A percentile compares a stretch with the other conserved stretches of the same genome.
Evolutionary conservation across 1,140 invertebrate species (phyloP).

Genomic region (Acromyrmex charruanus): DNA sequence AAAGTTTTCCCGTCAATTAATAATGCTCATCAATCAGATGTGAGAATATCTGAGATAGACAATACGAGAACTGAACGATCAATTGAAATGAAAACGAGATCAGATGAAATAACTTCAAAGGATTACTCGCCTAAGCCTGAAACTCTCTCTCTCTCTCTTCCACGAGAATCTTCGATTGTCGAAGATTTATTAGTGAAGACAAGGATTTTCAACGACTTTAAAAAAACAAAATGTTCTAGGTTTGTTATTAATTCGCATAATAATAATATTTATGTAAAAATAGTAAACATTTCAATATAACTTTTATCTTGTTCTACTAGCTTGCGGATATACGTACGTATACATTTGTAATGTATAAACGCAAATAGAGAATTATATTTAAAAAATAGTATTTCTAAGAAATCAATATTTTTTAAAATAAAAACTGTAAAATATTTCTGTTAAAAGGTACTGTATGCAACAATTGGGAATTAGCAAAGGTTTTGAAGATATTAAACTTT

Average conservation of each 20-base stretch:
- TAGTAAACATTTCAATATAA: not conserved
- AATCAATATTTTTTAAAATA: conserved; percentile 1
- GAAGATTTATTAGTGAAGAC: not conserved
- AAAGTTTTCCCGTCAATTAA: conserved; percentile 8
- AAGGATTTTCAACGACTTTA: not conserved
- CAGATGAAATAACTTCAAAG: not conserved
- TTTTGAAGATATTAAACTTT: conserved; percentile 53
- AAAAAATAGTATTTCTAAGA: not conserved
- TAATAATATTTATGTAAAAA: not conserved
- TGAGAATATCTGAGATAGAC: not conserved
- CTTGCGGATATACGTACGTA: not conserved
- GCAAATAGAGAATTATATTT: not conserved
- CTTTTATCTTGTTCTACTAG: not conserved
- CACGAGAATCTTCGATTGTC: not conserved
- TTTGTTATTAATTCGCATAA: not conserved
- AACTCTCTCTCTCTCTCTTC: not conserved
- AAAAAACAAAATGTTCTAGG: conserved; percentile 25
- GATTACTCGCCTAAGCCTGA: not conserved
- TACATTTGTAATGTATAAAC: not conserved
- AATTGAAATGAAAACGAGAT: conserved; percentile 2
- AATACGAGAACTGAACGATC: not conserved
- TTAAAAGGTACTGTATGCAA: conserved; percentile 69
- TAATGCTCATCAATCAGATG: not conserved
- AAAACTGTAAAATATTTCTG: conserved; percentile 41
- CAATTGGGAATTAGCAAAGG: not conserved